Evolutionary conservation across 1,140 invertebrate species (phyloP).

Genomic region (Drosophila elegans): DNA sequence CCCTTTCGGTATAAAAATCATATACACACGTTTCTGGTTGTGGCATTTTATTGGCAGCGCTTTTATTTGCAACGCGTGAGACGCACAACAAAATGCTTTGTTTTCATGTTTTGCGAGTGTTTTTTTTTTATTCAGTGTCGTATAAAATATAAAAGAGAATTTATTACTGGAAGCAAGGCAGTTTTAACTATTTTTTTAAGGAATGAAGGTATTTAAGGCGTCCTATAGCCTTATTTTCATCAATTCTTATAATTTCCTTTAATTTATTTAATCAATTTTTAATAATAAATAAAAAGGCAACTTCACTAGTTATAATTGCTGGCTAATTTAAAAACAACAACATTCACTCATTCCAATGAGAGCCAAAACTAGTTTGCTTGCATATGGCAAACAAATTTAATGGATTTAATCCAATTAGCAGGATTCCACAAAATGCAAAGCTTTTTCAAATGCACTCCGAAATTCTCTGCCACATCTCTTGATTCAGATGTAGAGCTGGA

Average conservation of each 20-base stretch:
- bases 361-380: conserved; percentile 1
- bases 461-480: conserved; percentile 11
- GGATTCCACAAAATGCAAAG: conserved; percentile 1
- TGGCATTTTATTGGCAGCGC: conserved; percentile 79
- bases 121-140: conserved; percentile 28
- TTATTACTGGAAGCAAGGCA: conserved; percentile 21
- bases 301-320: too few relatives aligned
- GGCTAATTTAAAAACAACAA: too few relatives aligned
- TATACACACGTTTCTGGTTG: conserved; percentile 67
- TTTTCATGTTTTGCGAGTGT: conserved; percentile 12
- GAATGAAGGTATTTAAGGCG: too few relatives aligned
- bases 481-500: conserved; percentile 2
- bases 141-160: conserved; percentile 36
- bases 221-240: too few relatives aligned
- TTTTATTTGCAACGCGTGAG: conserved; percentile 78
- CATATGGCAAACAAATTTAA: conserved; percentile 8
- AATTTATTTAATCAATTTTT: too few relatives aligned
- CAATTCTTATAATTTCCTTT: too few relatives aligned
- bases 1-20: conserved; percentile 56
- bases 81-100: conserved; percentile 55
- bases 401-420: conserved; percentile 14
- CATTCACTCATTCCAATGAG: too few relatives aligned
- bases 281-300: too few relatives aligned
- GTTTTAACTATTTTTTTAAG: conserved; percentile 13
- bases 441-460: conserved; percentile 13